Conservation (phyloP, 2,888 invertebrate genomes). For the Nephrocerus scutellatus region DNA sequence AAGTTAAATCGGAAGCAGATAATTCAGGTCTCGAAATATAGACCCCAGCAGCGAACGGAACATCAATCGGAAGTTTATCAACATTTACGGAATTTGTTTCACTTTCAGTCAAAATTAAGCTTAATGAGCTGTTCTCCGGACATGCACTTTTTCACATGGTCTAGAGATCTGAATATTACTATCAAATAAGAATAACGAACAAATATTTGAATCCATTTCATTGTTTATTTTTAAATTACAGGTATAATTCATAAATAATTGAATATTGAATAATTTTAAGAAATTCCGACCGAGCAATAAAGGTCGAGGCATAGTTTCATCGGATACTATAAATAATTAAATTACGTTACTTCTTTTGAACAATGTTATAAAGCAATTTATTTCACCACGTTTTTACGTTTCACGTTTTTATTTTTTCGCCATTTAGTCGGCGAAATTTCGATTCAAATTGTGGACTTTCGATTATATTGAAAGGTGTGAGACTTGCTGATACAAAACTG, state of each 20-base stretch:
- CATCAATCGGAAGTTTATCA: neutral
- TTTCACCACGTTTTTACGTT: too few species aligned
- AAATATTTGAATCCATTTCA: conserved; percentile 1
- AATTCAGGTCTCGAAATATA: too few species aligned
- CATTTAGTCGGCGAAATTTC: neutral
- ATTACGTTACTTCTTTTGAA: conserved; percentile 2
- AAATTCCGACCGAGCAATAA: conserved; percentile 4
- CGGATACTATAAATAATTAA: neutral
- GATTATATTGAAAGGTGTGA: neutral
- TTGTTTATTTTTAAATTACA: neutral
- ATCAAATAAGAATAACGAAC: too few species aligned
- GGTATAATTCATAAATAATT: neutral
- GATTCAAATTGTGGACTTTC: neutral
- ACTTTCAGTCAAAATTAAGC: conserved; percentile 1
- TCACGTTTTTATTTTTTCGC: conserved; percentile 2
- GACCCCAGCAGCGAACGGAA: too few species aligned
- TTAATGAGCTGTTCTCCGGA: too few species aligned
- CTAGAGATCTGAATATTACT: too few species aligned
- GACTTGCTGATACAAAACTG: neutral
- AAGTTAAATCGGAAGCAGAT: too few species aligned
- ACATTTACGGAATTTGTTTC: conserved; percentile 3
- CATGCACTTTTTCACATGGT: too few species aligned
- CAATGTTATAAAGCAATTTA: neutral
- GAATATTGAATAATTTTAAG: neutral
- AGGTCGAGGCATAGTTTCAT: conserved; percentile 1